Evolutionary conservation across 2,888 invertebrate species (phyloP).

Genomic region (Apoderus coryli): DNA sequence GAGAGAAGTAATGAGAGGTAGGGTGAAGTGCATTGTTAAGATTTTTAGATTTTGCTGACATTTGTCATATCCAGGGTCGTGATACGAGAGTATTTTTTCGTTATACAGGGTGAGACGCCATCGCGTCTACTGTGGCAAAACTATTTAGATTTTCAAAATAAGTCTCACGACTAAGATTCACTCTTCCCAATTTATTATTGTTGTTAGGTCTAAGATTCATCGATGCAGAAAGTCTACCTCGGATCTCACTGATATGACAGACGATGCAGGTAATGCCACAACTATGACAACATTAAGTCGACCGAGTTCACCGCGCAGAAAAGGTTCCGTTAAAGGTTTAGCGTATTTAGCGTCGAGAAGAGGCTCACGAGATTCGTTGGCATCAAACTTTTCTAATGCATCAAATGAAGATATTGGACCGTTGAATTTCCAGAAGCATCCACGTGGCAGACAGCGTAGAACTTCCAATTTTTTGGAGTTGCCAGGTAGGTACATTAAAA

Average conservation of each 20-base stretch:
- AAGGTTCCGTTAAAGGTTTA: slow-evolving; percentile 52
- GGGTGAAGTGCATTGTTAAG: too few species aligned
- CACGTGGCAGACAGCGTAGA: slow-evolving; percentile 60
- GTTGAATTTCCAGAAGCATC: slow-evolving; percentile 63
- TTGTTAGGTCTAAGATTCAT: slow-evolving; percentile 20
- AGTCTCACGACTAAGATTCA: too few species aligned
- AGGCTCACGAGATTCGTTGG: slow-evolving; percentile 38
- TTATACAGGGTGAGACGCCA: too few species aligned
- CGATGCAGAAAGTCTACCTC: slow-evolving; percentile 63
- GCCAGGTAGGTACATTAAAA: slow-evolving; percentile 67
- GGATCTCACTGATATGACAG: slow-evolving; percentile 50
- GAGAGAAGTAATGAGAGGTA: slow-evolving; percentile 27
- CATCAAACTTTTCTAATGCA: slow-evolving; percentile 46
- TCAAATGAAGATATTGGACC: slow-evolving; percentile 74
- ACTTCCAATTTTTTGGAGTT: slow-evolving; percentile 79
- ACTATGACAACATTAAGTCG: slow-evolving; percentile 46
- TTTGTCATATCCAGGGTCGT: too few species aligned
- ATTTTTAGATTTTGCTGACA: too few species aligned
- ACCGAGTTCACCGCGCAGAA: slow-evolving; percentile 50
- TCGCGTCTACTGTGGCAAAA: too few species aligned
- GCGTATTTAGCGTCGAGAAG: slow-evolving; percentile 70
- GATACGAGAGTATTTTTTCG: too few species aligned
- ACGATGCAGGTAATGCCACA: slow-evolving; percentile 40
- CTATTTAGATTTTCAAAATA: too few species aligned
- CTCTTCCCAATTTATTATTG: too few species aligned